Percentiles rank a stretch among this genome's conserved stretches.
phyloP scores from a whole-genome alignment of 1,140 invertebrate species.

The Zaprionus lachaisei region DNA sequence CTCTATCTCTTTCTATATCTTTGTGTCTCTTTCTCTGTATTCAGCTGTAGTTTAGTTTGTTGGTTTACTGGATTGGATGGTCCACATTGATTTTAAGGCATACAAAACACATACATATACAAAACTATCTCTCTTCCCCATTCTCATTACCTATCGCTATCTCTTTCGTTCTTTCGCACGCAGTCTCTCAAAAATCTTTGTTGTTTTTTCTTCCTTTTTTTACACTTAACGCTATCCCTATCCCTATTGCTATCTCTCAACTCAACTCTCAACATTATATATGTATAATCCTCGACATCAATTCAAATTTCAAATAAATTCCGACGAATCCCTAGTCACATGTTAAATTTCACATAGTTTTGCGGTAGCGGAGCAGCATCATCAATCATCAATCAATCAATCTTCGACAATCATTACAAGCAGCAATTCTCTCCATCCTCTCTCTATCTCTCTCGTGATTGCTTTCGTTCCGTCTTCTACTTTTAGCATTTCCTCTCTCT shows the following conservation, averaged over 20 bases:
- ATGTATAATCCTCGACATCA: conserved; percentile 3
- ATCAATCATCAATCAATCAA: conserved; percentile 15
- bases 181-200: conserved; percentile 6
- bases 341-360: conserved; percentile 56
- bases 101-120: conserved; percentile 64
- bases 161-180: conserved; percentile 6
- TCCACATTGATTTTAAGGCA: conserved; percentile 74
- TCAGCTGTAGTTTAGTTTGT: conserved; percentile 14
- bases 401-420: neutral
- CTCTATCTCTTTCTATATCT: neutral
- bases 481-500: neutral
- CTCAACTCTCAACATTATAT: conserved; percentile 6
- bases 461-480: neutral
- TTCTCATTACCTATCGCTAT: conserved; percentile 11
- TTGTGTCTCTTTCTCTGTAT: conserved; percentile 8
- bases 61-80: conserved; percentile 51
- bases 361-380: conserved; percentile 41
- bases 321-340: conserved; percentile 55
- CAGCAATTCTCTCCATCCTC: conserved; percentile 3
- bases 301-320: conserved; percentile 56
- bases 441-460: neutral
- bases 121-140: conserved; percentile 18
- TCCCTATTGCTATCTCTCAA: conserved; percentile 17
- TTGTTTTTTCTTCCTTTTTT: conserved; percentile 2
- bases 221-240: conserved; percentile 32